phyloP scores from a whole-genome alignment of 2,888 invertebrate genomes.

The Erebia palarica region DNA sequence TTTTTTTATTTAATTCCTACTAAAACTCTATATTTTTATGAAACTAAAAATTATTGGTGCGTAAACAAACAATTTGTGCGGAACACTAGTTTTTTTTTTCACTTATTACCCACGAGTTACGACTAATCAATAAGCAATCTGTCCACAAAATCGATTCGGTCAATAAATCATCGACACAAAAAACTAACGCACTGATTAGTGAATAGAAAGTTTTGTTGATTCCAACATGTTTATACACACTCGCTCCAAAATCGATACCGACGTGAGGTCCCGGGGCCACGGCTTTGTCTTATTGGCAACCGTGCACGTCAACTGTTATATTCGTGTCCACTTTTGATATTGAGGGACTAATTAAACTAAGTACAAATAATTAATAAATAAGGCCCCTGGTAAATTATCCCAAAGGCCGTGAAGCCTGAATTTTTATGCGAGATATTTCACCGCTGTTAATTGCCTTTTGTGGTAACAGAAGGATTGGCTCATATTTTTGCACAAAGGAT shows the following conservation, averaged over 20 bases:
- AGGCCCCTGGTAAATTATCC: too few species aligned
- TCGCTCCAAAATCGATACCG: conserved; percentile 13
- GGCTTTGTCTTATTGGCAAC: not conserved
- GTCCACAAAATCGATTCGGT: conserved; percentile 19
- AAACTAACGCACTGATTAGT: conserved; percentile 26
- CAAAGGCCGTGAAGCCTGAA: too few species aligned
- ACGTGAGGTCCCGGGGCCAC: conserved; percentile 7
- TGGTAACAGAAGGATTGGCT: too few species aligned
- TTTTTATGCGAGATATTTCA: too few species aligned
- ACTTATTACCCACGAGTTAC: not conserved
- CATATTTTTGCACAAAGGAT: too few species aligned
- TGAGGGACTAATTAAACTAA: too few species aligned
- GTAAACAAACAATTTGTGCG: conserved; percentile 1
- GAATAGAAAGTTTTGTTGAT: conserved; percentile 29
- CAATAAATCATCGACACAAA: conserved; percentile 22
- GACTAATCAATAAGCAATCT: conserved; percentile 20
- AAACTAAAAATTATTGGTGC: conserved; percentile 12
- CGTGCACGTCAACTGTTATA: too few species aligned
- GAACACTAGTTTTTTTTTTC: conserved; percentile 9
- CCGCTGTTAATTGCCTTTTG: too few species aligned
- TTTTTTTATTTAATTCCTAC: not conserved
- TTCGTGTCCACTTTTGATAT: too few species aligned
- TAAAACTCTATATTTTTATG: not conserved
- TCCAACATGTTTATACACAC: conserved; percentile 16
- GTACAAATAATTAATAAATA: too few species aligned